A percentile compares a stretch with the other conserved stretches of the same genome.
Evolutionary conservation across 2,888 invertebrate species (phyloP).

Genomic region (Dicyrtomina minuta): DNA sequence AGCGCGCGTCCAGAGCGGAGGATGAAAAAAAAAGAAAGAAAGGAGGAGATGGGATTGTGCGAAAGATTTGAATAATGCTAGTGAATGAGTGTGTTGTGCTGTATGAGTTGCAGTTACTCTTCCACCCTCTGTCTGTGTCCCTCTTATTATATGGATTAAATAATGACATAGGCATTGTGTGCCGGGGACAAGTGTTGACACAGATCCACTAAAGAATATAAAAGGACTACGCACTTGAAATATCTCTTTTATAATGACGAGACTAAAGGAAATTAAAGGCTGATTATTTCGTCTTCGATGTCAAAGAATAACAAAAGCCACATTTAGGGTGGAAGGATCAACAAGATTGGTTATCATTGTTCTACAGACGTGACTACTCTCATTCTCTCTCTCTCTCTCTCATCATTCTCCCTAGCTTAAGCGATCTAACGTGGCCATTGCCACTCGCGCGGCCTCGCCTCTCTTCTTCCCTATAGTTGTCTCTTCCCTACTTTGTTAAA

Average conservation of each 20-base stretch:
- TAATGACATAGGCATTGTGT: neutral
- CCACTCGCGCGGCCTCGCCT: too few relatives aligned
- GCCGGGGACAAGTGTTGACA: constrained; percentile 4
- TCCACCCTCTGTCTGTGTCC: neutral
- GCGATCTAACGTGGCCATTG: too few relatives aligned
- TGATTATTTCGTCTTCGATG: constrained; percentile 21
- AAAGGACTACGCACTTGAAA: neutral
- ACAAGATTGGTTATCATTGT: constrained; percentile 23
- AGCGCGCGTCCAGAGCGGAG: neutral
- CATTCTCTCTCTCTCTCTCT: constrained; percentile 1
- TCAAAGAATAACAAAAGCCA: constrained; percentile 29
- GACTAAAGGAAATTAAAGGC: constrained; percentile 8
- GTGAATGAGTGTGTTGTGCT: neutral
- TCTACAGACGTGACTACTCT: constrained; percentile 25
- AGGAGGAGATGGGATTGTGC: neutral
- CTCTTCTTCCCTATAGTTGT: too few relatives aligned
- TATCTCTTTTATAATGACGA: constrained; percentile 3
- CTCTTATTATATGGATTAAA: constrained; percentile 16
- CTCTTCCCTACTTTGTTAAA: too few relatives aligned
- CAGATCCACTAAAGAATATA: neutral
- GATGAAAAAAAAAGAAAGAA: neutral
- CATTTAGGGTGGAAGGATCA: constrained; percentile 17
- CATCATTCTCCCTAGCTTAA: neutral
- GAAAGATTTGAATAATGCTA: too few relatives aligned
- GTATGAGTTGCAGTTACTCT: neutral